Conservation (phyloP, 2,113 vertebrate genomes). For the Coptodon bakossiorum region DNA sequence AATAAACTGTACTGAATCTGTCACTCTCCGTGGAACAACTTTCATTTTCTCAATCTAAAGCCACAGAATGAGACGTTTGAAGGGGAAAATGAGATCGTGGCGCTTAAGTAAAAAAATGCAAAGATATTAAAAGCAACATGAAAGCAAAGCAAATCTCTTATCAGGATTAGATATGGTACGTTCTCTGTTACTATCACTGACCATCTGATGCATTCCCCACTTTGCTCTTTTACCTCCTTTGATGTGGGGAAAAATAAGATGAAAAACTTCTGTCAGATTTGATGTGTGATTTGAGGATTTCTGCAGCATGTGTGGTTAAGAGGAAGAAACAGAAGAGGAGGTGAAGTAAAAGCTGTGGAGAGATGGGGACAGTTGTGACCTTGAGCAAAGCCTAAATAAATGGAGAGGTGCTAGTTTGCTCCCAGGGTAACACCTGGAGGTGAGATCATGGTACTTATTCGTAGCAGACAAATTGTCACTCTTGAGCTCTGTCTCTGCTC, state of each 20-base stretch:
- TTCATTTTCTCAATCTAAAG: background rate
- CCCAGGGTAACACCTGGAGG: slow-evolving; percentile 22
- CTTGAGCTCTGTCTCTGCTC: background rate
- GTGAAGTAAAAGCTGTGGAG: background rate
- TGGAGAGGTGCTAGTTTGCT: slow-evolving; percentile 38
- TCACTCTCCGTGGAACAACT: background rate
- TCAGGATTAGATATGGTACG: background rate
- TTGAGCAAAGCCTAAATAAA: slow-evolving; percentile 48
- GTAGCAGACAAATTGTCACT: slow-evolving; percentile 1
- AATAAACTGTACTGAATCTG: background rate
- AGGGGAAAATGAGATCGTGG: background rate
- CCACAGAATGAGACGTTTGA: background rate
- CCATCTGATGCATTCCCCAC: background rate
- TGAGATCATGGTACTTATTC: slow-evolving; percentile 32
- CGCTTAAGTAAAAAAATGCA: background rate
- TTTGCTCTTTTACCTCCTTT: background rate
- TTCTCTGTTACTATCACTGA: background rate
- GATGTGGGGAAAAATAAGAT: background rate
- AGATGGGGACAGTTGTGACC: background rate
- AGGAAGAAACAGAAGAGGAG: background rate
- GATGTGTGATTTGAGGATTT: background rate
- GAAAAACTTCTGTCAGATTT: background rate
- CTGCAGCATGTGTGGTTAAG: background rate
- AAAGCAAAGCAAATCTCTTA: background rate
- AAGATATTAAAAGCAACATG: background rate